Percentiles rank a stretch among this genome's conserved stretches.
phyloP scores from a whole-genome alignment of 1,140 invertebrate genomes.

The Agrilus planipennis region DNA sequence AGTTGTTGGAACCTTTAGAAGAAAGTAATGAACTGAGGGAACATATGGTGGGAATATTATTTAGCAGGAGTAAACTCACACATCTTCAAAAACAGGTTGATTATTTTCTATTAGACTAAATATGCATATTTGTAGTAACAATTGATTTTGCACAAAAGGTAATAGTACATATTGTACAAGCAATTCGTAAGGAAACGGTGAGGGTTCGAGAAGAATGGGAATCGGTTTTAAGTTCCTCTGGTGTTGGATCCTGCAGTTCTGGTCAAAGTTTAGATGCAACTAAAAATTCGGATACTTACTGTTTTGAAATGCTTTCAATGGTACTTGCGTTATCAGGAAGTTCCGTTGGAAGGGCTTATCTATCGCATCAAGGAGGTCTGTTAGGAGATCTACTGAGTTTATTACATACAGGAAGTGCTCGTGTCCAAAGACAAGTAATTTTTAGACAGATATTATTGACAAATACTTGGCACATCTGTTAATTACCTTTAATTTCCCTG shows the following conservation, averaged over 20 bases:
- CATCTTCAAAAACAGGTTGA: constrained; percentile 87
- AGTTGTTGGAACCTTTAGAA: constrained; percentile 42
- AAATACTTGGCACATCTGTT: too few relatives aligned
- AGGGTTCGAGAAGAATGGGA: constrained; percentile 87
- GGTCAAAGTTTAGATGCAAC: constrained; percentile 34
- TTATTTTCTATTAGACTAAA: background rate
- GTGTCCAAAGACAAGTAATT: constrained; percentile 88
- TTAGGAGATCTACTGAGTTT: constrained; percentile 75
- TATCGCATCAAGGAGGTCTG: constrained; percentile 78
- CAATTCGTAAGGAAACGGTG: constrained; percentile 77
- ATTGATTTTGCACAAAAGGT: constrained; percentile 44
- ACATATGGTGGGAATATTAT: constrained; percentile 94
- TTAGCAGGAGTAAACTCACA: constrained; percentile 86
- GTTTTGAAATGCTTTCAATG: constrained; percentile 96
- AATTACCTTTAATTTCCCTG: background rate
- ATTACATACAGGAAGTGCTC: constrained; percentile 85
- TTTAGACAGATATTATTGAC: too few relatives aligned
- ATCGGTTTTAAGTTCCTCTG: constrained; percentile 30
- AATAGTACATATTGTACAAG: constrained; percentile 85
- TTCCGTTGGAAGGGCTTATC: constrained; percentile 74
- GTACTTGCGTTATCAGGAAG: constrained; percentile 89
- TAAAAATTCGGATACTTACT: constrained; percentile 74
- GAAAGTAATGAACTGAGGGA: constrained; percentile 82
- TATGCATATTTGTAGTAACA: background rate
- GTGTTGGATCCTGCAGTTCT: constrained; percentile 16